Conservation (phyloP, 2,797 vertebrate species). For the Arctocebus calabarensis region DNA sequence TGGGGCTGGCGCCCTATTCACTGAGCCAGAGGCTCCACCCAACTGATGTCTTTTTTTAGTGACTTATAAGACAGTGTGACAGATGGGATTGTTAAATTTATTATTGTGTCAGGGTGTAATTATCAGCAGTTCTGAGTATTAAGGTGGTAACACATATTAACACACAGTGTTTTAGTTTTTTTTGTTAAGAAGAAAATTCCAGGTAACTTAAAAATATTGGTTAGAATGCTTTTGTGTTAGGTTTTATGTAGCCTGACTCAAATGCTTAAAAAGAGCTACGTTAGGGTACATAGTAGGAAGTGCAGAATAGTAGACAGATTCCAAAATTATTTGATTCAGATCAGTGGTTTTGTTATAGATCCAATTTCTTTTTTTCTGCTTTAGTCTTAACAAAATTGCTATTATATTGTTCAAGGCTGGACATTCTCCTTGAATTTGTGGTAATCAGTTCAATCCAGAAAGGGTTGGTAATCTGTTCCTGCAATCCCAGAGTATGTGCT, state of each 20-base stretch:
- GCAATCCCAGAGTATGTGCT: neutral
- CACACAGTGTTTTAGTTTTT: constrained; percentile 29
- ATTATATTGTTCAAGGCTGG: neutral
- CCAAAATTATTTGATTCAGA: constrained; percentile 29
- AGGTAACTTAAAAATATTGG: neutral
- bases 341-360: neutral
- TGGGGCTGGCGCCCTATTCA: too few species aligned
- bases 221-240: constrained; percentile 40
- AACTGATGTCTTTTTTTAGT: constrained; percentile 2
- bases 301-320: neutral
- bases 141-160: constrained; percentile 26
- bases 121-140: constrained; percentile 43
- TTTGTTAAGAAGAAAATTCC: constrained; percentile 37
- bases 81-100: constrained; percentile 40
- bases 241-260: constrained; percentile 28
- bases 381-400: constrained; percentile 3
- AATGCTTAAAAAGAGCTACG: constrained; percentile 23
- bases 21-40: too few species aligned
- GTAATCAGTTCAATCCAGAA: neutral
- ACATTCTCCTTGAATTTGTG: neutral
- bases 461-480: neutral
- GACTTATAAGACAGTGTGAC: neutral
- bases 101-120: neutral
- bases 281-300: neutral
- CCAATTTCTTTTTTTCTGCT: neutral